A percentile compares a stretch with the other conserved stretches of the same genome.
phyloP scores from a whole-genome alignment of 2,888 invertebrate species.

The Ectropis crepuscularia region DNA sequence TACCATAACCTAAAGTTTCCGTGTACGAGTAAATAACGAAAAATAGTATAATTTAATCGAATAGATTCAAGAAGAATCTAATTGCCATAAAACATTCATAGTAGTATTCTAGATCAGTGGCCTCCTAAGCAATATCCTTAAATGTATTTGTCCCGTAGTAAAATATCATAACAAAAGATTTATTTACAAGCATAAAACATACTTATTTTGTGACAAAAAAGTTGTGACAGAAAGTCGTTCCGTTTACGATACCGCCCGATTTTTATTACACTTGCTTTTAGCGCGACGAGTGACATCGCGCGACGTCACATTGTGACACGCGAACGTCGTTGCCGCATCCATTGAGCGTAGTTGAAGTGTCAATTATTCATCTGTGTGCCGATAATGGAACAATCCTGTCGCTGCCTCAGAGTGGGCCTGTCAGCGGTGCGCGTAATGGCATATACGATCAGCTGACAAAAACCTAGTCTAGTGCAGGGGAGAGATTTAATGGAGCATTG shows the following conservation, averaged over 20 bases:
- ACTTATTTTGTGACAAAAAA: constrained; percentile 12
- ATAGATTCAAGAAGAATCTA: background rate
- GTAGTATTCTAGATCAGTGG: background rate
- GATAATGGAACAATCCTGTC: constrained; percentile 84
- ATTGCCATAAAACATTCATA: too few relatives aligned
- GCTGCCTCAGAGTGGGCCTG: constrained; percentile 70
- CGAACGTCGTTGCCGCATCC: constrained; percentile 59
- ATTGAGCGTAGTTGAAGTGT: constrained; percentile 64
- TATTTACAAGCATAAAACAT: constrained; percentile 16
- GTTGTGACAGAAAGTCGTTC: constrained; percentile 20
- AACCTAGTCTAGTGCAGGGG: constrained; percentile 50
- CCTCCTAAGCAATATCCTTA: background rate
- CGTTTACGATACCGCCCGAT: constrained; percentile 15
- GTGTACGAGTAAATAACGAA: too few relatives aligned
- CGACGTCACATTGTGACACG: constrained; percentile 9
- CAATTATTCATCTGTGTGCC: constrained; percentile 76
- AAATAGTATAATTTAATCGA: background rate
- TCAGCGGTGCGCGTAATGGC: constrained; percentile 75
- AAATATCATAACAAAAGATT: constrained; percentile 9
- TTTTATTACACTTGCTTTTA: constrained; percentile 24
- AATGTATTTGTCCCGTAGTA: background rate
- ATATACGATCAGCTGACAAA: constrained; percentile 61
- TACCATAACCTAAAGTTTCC: too few relatives aligned
- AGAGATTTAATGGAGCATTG: constrained; percentile 10
- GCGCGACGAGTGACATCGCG: constrained; percentile 23